phyloP scores from a whole-genome alignment of 30 jellyfish, hydroid and myxozoan species.

The Clytia hemisphaerica region DNA sequence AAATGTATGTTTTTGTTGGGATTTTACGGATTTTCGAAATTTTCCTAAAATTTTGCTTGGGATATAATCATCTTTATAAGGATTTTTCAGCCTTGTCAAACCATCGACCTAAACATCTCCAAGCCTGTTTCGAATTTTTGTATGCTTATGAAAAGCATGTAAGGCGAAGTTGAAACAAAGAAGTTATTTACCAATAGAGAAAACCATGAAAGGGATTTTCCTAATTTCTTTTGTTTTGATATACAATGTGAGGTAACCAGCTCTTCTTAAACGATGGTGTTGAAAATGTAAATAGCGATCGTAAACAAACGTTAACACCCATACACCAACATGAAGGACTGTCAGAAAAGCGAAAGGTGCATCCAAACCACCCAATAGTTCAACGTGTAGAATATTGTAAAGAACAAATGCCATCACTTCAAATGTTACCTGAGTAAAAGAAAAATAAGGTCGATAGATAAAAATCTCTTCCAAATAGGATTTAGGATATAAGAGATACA shows the following conservation, averaged over 20 bases:
- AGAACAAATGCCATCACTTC: constrained; percentile 54
- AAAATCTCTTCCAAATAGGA: neutral
- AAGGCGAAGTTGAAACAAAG: no score
- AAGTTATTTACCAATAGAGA: constrained; percentile 86
- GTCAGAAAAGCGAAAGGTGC: constrained; percentile 92
- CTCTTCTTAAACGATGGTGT: constrained; percentile 71
- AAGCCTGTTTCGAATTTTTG: no score
- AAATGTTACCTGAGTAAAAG: constrained; percentile 47
- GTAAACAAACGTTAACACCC: constrained; percentile 53
- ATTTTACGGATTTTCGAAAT: no score
- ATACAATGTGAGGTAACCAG: constrained; percentile 70
- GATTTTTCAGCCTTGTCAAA: no score
- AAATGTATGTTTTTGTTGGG: no score
- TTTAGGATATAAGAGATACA: neutral
- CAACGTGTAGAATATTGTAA: constrained; percentile 62
- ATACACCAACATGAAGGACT: constrained; percentile 72
- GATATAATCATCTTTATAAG: no score
- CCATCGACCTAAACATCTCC: no score
- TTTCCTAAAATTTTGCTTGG: no score
- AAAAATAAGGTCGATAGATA: neutral
- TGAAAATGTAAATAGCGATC: constrained; percentile 85
- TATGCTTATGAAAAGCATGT: no score
- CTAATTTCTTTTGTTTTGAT: constrained; percentile 72
- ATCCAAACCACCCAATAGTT: constrained; percentile 75
- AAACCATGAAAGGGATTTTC: constrained; percentile 70